Base-by-base conservation (phyloP, 2,888 invertebrate genomes). In the Macaria liturata region DNA sequence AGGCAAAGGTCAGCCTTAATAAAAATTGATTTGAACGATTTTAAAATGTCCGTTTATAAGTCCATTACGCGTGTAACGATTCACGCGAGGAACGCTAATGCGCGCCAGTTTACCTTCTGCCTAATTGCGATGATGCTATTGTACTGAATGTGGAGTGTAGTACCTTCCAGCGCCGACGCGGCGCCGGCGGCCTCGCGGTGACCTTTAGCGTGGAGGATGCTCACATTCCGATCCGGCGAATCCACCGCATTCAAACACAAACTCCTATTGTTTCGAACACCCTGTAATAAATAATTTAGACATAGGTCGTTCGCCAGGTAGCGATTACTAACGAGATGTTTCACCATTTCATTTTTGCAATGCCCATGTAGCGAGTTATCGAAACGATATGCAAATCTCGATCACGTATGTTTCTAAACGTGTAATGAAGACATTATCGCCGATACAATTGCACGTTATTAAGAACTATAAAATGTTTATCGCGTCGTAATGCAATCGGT, bases 171-270 rank as follows among this genome's bases (percentile, higher is more conserved):
- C 72, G 72, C 70, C 72, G 70, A 66, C 70, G 74, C 70, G 72
- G 73, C 72, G 68, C 50, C 20, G 56, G 61, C 71, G 82, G 84
- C 88, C 88, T 88, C 87, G 84, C 61, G 31, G 49, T 80, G 82
- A 86, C 87, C 88, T 88, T 88, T 88, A 69, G 64, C 67, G 69
- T 61, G 57, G 82, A 86, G 84, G 88, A 88, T 88, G 86, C 81
- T 78, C 83, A 83, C 88, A 89, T 91, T 89, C 88, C 88, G 70
- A 80, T 71, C 76, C 75, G 67, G 65, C 72, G 74, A 81, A 78
- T 75, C 80, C 81, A 76, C 77, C 69, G 74, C 70, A 75, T 72
- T 82, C 74, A 77, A 79, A 75, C 72, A 71, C 73, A 72, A 75
- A 76, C 72, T 59, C 53, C 77, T 70, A 83, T 82, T 83, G 81